A percentile compares a stretch with the other conserved stretches of the same genome.
phyloP scores from a whole-genome alignment of 37 sponge, comb jelly and placozoan genomes.

The Eunapius fragilis region DNA sequence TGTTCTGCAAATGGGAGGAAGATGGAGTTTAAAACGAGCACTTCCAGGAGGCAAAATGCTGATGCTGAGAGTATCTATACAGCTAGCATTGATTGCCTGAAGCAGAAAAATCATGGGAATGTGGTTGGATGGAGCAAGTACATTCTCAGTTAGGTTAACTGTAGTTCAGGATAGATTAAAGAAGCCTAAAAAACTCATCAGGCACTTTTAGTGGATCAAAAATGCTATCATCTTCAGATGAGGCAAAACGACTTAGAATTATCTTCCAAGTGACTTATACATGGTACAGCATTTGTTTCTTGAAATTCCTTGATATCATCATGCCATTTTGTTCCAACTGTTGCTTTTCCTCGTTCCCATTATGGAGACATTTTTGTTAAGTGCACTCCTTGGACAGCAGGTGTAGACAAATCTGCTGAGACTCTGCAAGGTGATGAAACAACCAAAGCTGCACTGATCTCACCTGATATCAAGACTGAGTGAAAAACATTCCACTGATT shows the following conservation, averaged over 20 bases:
- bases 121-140: conserved; percentile 73
- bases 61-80: conserved; percentile 36
- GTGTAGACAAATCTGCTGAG: conserved; percentile 36
- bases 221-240: conserved; percentile 56
- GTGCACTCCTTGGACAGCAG: conserved; percentile 39
- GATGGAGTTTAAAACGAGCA: conserved; percentile 74
- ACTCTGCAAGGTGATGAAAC: conserved; percentile 59
- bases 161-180: conserved; percentile 49
- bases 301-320: conserved; percentile 39
- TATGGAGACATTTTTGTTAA: conserved; percentile 65
- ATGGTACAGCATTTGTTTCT: conserved; percentile 55
- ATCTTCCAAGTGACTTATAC: conserved; percentile 45
- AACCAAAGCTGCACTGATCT: conserved; percentile 27
- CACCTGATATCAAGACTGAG: conserved; percentile 37
- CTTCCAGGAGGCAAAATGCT: conserved; percentile 62
- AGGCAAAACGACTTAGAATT: conserved; percentile 65
- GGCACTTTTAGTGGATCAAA: conserved; percentile 49
- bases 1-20: conserved; percentile 73
- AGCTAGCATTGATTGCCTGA: conserved; percentile 59
- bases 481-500: conserved; percentile 47
- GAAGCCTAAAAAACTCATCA: conserved; percentile 55
- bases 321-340: conserved; percentile 60
- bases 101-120: conserved; percentile 60
- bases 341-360: conserved; percentile 33
- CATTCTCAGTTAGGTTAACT: conserved; percentile 58